These are phyloP conservation scores for Anoplophora glabripennis DNA, from an alignment of 1,140 invertebrate genomes.

Conservation along the genomic window DNA sequence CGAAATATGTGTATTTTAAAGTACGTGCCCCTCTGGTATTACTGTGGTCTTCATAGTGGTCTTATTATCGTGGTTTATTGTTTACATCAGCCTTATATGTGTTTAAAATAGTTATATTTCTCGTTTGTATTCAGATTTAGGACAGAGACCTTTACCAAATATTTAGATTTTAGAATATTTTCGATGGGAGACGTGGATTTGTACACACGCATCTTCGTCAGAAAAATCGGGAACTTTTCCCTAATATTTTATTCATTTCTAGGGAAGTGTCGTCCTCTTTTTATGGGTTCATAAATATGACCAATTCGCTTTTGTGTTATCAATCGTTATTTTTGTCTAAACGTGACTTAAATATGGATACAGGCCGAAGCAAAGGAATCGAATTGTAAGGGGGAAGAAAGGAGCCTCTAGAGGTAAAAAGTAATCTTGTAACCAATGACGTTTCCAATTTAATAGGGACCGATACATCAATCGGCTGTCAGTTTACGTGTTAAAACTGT, in stretches of 20 bases:
- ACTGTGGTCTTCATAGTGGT: too few species aligned
- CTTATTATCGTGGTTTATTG: too few species aligned
- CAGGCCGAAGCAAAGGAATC: not conserved
- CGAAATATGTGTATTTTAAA: too few species aligned
- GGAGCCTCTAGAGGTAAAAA: slow-evolving; percentile 20
- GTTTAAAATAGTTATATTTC: too few species aligned
- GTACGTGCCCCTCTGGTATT: too few species aligned
- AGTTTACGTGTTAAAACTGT: slow-evolving; percentile 7
- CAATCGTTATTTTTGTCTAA: slow-evolving; percentile 33
- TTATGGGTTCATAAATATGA: slow-evolving; percentile 19
- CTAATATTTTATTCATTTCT: slow-evolving; percentile 29
- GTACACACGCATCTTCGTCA: too few species aligned
- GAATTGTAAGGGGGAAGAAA: slow-evolving; percentile 20
- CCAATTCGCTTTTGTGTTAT: slow-evolving; percentile 33
- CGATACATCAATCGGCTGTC: slow-evolving; percentile 26
- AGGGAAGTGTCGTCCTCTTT: slow-evolving; percentile 19
- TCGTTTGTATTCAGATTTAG: too few species aligned
- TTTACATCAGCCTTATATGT: too few species aligned
- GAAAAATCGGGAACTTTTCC: not conserved
- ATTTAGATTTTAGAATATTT: too few species aligned
- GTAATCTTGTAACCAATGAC: slow-evolving; percentile 26
- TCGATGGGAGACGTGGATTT: too few species aligned
- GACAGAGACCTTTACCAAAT: too few species aligned
- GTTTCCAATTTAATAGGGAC: slow-evolving; percentile 28
- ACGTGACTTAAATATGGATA: slow-evolving; percentile 31